Percentiles rank a stretch among this genome's conserved stretches.
phyloP scores from a whole-genome alignment of 2,797 vertebrate genomes.

The Babyrousa celebensis region DNA sequence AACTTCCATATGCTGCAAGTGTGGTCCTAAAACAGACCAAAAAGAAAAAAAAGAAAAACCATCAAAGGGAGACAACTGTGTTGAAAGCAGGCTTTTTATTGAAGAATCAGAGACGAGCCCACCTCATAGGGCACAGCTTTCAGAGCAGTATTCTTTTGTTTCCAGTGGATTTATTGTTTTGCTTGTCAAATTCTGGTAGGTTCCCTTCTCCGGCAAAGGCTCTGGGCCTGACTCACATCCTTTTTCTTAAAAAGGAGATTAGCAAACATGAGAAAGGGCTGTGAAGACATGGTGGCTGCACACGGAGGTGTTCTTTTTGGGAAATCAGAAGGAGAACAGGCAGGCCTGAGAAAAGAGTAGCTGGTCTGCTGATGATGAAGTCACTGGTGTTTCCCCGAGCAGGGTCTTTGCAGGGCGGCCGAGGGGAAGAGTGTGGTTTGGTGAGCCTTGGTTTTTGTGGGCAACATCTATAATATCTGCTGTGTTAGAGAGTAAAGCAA shows the following conservation, averaged over 20 bases:
- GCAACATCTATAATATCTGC: neutral
- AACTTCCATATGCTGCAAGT: too few species aligned
- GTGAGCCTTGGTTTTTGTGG: neutral
- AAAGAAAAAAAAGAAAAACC: neutral
- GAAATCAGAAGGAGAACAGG: neutral
- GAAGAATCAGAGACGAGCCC: neutral
- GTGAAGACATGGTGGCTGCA: neutral
- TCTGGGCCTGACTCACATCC: neutral
- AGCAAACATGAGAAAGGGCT: neutral
- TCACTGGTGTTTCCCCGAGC: too few species aligned
- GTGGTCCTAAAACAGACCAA: too few species aligned
- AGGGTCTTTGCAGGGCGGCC: neutral
- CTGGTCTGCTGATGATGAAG: neutral
- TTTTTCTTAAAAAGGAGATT: neutral
- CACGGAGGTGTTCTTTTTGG: neutral
- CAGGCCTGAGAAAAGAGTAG: neutral
- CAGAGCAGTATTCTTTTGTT: neutral
- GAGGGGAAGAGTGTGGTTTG: accelerated
- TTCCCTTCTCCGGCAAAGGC: neutral
- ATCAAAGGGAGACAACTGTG: neutral
- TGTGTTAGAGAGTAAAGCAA: neutral
- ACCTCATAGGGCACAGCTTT: neutral
- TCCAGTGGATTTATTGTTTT: neutral
- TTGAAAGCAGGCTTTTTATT: slow-evolving; percentile 32
- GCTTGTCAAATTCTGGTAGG: neutral